Evolutionary conservation across 1,140 invertebrate species (phyloP).

Genomic region (Rhopalosiphum padi): DNA sequence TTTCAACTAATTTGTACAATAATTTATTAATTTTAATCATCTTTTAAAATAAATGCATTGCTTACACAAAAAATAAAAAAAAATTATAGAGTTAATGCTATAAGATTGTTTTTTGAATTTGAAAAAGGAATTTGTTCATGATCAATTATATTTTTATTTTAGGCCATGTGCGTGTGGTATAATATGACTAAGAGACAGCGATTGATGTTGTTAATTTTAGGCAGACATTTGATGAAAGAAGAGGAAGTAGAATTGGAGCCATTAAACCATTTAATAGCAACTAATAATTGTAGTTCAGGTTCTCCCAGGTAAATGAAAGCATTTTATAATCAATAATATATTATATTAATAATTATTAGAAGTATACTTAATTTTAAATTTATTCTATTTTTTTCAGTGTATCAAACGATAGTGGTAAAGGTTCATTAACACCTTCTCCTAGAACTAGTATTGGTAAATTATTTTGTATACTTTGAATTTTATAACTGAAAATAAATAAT

Average conservation of each 20-base stretch:
- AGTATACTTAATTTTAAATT: not conserved
- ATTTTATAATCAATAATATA: not conserved
- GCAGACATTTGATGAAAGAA: slow-evolving; percentile 66
- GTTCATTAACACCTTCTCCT: slow-evolving; percentile 42
- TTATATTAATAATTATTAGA: not conserved
- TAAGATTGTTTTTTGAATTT: not conserved
- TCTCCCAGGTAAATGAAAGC: not conserved
- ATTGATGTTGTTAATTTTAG: slow-evolving; percentile 79
- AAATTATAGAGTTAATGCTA: not conserved
- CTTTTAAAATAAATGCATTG: not conserved
- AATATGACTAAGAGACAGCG: slow-evolving; percentile 86
- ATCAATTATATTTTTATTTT: slow-evolving; percentile 52
- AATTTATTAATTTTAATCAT: not conserved
- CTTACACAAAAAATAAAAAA: not conserved
- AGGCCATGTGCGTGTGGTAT: slow-evolving; percentile 88
- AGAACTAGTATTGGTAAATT: slow-evolving; percentile 29
- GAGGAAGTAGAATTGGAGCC: slow-evolving; percentile 51
- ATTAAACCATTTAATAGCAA: slow-evolving; percentile 16
- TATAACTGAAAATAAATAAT: not conserved
- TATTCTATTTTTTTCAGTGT: slow-evolving; percentile 23
- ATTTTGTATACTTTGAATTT: not conserved
- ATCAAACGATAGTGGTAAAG: slow-evolving; percentile 43
- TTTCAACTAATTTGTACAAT: not conserved
- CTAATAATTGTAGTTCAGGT: not conserved
- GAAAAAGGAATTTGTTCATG: not conserved